Evolutionary conservation across 2,113 vertebrate species (phyloP).

Genomic region (Strix aluco): DNA sequence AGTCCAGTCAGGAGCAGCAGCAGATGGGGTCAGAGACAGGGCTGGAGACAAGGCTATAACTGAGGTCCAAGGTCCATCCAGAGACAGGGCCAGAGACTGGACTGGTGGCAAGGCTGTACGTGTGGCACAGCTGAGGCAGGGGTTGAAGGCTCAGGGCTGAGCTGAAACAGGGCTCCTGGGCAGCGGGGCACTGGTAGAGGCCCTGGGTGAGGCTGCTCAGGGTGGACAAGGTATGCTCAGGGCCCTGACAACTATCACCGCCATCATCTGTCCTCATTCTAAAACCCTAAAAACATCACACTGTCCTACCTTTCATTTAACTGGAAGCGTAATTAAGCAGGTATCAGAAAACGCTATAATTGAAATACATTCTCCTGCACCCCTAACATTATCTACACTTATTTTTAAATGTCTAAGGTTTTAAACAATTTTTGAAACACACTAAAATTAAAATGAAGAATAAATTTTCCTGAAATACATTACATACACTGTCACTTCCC

Average conservation of each 20-base stretch:
- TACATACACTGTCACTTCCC: background rate
- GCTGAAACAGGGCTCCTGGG: background rate
- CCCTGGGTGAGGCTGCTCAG: background rate
- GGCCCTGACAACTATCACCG: background rate
- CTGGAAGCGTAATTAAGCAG: background rate
- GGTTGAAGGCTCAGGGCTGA: background rate
- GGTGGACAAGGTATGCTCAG: background rate
- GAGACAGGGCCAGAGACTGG: background rate
- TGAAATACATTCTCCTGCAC: background rate
- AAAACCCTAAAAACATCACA: background rate
- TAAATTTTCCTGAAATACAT: background rate
- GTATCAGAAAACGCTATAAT: background rate
- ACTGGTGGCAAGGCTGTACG: background rate
- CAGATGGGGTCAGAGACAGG: background rate
- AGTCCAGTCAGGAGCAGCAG: background rate
- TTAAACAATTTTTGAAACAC: background rate
- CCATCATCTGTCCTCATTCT: fast-evolving
- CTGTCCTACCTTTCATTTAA: background rate
- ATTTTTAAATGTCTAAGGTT: background rate
- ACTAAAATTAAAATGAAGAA: background rate
- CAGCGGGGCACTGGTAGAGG: too few species aligned
- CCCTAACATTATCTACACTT: background rate
- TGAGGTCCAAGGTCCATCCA: background rate
- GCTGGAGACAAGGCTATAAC: background rate
- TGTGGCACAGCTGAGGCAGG: background rate